A percentile compares a stretch with the other conserved stretches of the same genome.
phyloP scores from a whole-genome alignment of 2,113 vertebrate genomes.

The Plestiodon gilberti region DNA sequence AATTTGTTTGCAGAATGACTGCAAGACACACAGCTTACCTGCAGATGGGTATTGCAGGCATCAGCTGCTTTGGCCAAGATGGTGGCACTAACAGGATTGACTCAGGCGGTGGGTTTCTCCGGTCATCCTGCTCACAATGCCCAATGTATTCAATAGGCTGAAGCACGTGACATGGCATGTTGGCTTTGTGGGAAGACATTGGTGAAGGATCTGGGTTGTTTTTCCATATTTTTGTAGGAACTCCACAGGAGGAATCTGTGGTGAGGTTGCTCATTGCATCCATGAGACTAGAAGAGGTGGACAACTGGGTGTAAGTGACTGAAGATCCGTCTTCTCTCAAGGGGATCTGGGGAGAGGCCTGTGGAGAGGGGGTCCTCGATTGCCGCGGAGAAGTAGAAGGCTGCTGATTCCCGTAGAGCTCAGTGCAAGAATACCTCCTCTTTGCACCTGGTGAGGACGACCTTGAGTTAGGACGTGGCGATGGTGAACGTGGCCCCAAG shows the following conservation, averaged over 20 bases:
- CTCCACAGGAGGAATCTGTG: conserved; percentile 77
- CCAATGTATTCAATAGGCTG: conserved; percentile 85
- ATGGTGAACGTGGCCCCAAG: conserved; percentile 88
- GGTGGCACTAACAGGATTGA: conserved; percentile 90
- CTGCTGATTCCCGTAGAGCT: conserved; percentile 85
- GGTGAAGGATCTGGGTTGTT: conserved; percentile 85
- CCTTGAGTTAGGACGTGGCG: conserved; percentile 89
- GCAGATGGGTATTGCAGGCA: conserved; percentile 89
- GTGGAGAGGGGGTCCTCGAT: conserved; percentile 93
- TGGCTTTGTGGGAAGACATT: conserved; percentile 83
- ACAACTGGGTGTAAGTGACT: conserved; percentile 69
- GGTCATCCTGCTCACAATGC: conserved; percentile 88
- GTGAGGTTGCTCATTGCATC: conserved; percentile 87
- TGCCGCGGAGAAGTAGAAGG: conserved; percentile 82
- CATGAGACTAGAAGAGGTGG: conserved; percentile 75
- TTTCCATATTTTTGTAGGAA: conserved; percentile 94
- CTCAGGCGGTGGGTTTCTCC: conserved; percentile 84
- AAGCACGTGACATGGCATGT: conserved; percentile 78
- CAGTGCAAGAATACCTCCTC: conserved; percentile 88
- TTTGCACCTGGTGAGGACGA: conserved; percentile 95
- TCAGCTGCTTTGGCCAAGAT: conserved; percentile 91
- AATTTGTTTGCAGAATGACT: not conserved
- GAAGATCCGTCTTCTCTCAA: conserved; percentile 78
- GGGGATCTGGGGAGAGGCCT: conserved; percentile 72
- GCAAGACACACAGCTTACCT: conserved; percentile 76